A percentile compares a stretch with the other conserved stretches of the same genome.
Conservation (phyloP, 2,113 vertebrate genomes). For the Macaca nemestrina region DNA sequence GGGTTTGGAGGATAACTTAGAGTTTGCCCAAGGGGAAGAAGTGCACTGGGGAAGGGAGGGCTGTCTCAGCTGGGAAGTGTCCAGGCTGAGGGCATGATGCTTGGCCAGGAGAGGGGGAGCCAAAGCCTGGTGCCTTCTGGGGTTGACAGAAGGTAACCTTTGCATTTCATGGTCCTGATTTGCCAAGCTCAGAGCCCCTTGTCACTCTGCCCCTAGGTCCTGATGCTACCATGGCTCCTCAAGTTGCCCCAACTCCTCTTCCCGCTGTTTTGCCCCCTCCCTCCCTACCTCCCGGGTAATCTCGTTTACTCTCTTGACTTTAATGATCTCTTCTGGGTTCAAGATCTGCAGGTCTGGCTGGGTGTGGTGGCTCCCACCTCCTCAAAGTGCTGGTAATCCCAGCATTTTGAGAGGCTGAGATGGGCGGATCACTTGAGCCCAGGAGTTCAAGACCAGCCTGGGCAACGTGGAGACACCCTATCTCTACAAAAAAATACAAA, state of each 20-base stretch:
- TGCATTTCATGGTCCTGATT: conserved; percentile 1
- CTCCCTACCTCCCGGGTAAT: not conserved
- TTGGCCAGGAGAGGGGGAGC: conserved; percentile 6
- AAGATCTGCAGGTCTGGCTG: not conserved
- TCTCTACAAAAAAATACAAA: too few species aligned
- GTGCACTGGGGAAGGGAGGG: not conserved
- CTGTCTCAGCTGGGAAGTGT: not conserved
- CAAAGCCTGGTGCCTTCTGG: not conserved
- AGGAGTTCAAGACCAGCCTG: too few species aligned
- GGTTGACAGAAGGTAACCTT: not conserved
- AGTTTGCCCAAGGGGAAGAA: not conserved
- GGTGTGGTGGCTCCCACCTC: too few species aligned
- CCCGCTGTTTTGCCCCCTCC: not conserved
- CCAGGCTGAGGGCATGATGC: not conserved
- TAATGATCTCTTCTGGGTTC: not conserved
- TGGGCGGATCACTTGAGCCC: too few species aligned
- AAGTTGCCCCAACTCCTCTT: not conserved
- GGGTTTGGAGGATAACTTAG: not conserved
- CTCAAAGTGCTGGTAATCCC: too few species aligned
- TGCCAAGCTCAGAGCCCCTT: not conserved
- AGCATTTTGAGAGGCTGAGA: too few species aligned
- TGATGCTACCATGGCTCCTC: not conserved
- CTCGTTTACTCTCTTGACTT: not conserved
- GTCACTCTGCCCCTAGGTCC: not conserved
- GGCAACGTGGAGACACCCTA: too few species aligned